These are phyloP conservation scores for Hyposoter dolosus DNA, from an alignment of 2,888 invertebrate species.

Conservation along the genomic window DNA sequence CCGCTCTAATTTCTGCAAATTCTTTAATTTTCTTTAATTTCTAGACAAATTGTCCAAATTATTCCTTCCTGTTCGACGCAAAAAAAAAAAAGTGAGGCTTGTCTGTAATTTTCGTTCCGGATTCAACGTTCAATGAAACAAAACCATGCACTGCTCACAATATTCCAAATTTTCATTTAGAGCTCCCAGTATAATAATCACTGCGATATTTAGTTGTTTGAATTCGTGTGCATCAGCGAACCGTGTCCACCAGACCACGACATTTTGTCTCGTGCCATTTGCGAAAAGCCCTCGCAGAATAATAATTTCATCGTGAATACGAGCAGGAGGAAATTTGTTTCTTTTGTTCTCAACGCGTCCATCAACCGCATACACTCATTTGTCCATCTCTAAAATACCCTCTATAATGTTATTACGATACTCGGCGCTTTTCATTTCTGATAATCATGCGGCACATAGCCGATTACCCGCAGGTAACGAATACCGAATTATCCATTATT, in stretches of 20 bases:
- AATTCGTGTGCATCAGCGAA: background rate
- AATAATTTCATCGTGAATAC: background rate
- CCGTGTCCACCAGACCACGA: background rate
- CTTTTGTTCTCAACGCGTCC: background rate
- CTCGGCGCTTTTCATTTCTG: background rate
- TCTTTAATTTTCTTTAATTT: no score
- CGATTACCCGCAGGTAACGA: background rate
- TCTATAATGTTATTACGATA: background rate
- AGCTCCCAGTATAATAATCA: background rate
- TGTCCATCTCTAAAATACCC: background rate
- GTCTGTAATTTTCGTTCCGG: background rate
- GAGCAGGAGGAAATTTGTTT: conserved; percentile 1
- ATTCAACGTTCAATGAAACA: background rate
- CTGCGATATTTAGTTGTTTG: background rate
- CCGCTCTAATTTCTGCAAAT: no score
- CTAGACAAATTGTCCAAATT: no score
- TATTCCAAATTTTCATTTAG: background rate
- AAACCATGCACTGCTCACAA: background rate
- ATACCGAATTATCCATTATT: background rate
- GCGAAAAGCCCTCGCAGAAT: background rate
- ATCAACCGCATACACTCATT: background rate
- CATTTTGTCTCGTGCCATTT: background rate
- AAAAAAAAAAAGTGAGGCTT: background rate
- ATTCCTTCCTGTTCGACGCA: background rate
- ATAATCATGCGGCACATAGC: background rate